These are phyloP conservation scores for Sweltsa coloradensis DNA, from an alignment of 1,140 invertebrate genomes.

Conservation along the genomic window DNA sequence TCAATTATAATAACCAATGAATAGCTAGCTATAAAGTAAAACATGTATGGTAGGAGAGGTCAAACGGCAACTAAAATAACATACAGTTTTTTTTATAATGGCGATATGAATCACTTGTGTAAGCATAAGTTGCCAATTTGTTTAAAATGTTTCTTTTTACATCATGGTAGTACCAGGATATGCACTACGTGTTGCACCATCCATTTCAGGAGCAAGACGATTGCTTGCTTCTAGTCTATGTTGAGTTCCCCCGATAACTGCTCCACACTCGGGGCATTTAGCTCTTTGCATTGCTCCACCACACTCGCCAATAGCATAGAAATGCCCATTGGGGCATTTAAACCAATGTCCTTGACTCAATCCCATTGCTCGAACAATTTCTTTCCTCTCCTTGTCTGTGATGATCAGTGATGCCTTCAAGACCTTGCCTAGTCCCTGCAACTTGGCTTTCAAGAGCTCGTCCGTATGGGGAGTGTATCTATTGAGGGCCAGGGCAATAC, in stretches of 20 bases:
- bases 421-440: not conserved
- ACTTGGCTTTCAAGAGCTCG: not conserved
- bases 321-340: constrained; percentile 41
- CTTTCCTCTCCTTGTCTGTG: constrained; percentile 28
- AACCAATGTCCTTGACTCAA: constrained; percentile 38
- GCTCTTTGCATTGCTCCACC: constrained; percentile 34
- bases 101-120: too few species aligned
- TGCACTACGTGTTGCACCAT: too few species aligned
- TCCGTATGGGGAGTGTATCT: not conserved
- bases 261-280: constrained; percentile 34
- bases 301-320: constrained; percentile 41
- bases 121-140: too few species aligned
- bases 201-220: constrained; percentile 29
- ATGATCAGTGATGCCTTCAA: constrained; percentile 18
- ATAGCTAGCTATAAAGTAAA: too few species aligned
- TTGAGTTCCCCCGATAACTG: constrained; percentile 32
- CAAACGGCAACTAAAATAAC: too few species aligned
- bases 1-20: too few species aligned
- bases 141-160: too few species aligned
- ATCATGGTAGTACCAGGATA: too few species aligned
- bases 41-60: too few species aligned
- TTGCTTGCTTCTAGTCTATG: constrained; percentile 31
- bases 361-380: constrained; percentile 33
- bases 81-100: too few species aligned
- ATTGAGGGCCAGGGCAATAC: not conserved